Percentiles rank a stretch among this genome's conserved stretches.
Evolutionary conservation across 2,113 vertebrate genomes (phyloP).

Genomic region (Triplophysa tibetana): DNA sequence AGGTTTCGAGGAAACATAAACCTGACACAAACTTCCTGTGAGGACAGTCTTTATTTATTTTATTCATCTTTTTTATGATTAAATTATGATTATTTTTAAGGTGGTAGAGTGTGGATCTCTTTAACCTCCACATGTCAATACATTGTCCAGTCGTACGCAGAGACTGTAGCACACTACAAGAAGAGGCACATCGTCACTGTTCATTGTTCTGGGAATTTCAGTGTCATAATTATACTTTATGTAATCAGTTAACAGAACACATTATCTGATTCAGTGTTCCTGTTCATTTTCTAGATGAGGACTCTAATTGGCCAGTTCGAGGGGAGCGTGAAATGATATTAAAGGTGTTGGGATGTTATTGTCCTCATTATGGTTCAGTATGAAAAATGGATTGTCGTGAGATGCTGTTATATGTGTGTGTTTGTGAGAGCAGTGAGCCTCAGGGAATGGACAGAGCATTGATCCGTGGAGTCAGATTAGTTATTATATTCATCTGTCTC

Average conservation of each 20-base stretch:
- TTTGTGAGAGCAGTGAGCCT: constrained; percentile 17
- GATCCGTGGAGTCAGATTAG: constrained; percentile 28
- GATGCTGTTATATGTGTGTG: constrained; percentile 43
- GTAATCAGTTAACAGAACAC: neutral
- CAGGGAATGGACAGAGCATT: constrained; percentile 23
- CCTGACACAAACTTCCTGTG: no score
- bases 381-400: neutral
- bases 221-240: constrained; percentile 21
- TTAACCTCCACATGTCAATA: no score
- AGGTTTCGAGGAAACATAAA: no score
- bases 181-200: no score
- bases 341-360: constrained; percentile 18
- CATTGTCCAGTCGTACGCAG: no score
- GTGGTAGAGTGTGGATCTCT: no score
- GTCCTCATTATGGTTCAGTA: constrained; percentile 18
- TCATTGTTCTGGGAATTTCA: constrained; percentile 7
- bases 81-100: no score
- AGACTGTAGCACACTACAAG: no score
- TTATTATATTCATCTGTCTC: constrained; percentile 3
- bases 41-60: no score
- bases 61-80: no score
- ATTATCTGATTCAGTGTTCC: constrained; percentile 12
- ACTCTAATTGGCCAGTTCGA: constrained; percentile 27
- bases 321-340: neutral
- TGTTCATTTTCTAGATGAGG: constrained; percentile 8